These are phyloP conservation scores for Brachyptera putata DNA, from an alignment of 2,888 invertebrate genomes.

Conservation along the genomic window DNA sequence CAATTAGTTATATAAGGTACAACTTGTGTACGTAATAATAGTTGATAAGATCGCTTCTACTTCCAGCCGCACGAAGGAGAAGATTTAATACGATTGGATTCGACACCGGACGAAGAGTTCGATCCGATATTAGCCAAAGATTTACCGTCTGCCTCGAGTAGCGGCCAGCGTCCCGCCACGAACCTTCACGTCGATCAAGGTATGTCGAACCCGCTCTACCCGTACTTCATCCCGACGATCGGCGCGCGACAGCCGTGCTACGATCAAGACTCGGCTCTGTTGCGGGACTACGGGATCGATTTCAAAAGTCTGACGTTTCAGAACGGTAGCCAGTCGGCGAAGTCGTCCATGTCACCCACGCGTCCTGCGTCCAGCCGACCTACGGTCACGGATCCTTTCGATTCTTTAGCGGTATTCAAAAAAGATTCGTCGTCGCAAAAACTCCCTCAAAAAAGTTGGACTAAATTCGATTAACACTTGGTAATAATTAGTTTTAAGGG, in stretches of 20 bases:
- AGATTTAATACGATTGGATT: conserved; percentile 63
- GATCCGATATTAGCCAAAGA: conserved; percentile 56
- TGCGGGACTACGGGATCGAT: conserved; percentile 70
- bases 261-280: conserved; percentile 58
- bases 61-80: conserved; percentile 45
- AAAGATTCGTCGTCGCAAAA: conserved; percentile 36
- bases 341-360: conserved; percentile 7
- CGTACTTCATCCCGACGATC: conserved; percentile 42
- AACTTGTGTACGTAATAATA: no score
- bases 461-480: conserved; percentile 55
- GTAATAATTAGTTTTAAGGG: no score
- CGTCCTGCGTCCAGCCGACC: conserved; percentile 32
- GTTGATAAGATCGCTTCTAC: no score
- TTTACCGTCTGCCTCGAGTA: conserved; percentile 12
- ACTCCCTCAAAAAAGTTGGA: conserved; percentile 55
- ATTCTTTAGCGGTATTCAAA: conserved; percentile 20
- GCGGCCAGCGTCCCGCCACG: background rate
- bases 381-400: conserved; percentile 34
- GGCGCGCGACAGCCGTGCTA: conserved; percentile 40
- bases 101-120: conserved; percentile 61
- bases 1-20: no score
- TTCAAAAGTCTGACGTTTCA: conserved; percentile 52
- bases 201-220: conserved; percentile 50
- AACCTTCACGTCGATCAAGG: conserved; percentile 45
- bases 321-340: conserved; percentile 12